These are phyloP conservation scores for Macrotrachela quadricornifera DNA, from an alignment of 1,140 invertebrate species.

Conservation along the genomic window DNA sequence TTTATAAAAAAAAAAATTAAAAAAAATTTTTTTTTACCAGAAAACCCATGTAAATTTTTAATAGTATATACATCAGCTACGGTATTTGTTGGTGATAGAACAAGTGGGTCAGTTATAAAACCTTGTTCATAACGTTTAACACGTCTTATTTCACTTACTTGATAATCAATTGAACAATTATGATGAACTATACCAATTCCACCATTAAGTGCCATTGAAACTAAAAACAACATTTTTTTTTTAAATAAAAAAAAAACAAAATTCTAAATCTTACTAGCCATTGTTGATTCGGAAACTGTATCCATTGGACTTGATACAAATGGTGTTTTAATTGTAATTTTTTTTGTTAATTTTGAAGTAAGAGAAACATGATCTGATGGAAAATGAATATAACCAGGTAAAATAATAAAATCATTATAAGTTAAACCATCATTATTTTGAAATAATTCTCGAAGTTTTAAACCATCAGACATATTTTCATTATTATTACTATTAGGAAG, in stretches of 20 bases:
- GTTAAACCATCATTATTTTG: no score
- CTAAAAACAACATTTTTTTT: conserved; percentile 8
- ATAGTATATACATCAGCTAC: conserved; percentile 65
- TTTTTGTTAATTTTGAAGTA: conserved; percentile 64
- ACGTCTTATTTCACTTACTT: conserved; percentile 85
- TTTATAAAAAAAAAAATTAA: conserved; percentile 19
- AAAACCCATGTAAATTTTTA: conserved; percentile 79
- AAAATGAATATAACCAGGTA: conserved; percentile 93
- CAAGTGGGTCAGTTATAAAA: conserved; percentile 83
- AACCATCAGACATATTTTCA: no score
- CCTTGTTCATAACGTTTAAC: conserved; percentile 95
- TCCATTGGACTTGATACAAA: conserved; percentile 97
- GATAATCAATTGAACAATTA: conserved; percentile 80
- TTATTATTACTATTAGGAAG: no score
- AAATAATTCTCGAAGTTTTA: no score
- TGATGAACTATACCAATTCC: conserved; percentile 96
- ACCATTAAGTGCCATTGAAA: conserved; percentile 48
- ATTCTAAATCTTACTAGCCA: conserved; percentile 56
- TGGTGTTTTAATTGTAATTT: conserved; percentile 68
- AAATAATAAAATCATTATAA: conserved; percentile 82
- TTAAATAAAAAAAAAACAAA: neutral
- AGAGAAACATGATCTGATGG: conserved; percentile 70
- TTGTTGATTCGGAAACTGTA: conserved; percentile 94
- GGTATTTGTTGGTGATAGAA: conserved; percentile 59
- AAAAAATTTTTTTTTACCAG: conserved; percentile 35